Percentiles rank a stretch among this genome's conserved stretches.
These are phyloP conservation scores for Cataglyphis rosenhaueri DNA, from an alignment of 2,888 invertebrate genomes.

Conservation along the genomic window DNA sequence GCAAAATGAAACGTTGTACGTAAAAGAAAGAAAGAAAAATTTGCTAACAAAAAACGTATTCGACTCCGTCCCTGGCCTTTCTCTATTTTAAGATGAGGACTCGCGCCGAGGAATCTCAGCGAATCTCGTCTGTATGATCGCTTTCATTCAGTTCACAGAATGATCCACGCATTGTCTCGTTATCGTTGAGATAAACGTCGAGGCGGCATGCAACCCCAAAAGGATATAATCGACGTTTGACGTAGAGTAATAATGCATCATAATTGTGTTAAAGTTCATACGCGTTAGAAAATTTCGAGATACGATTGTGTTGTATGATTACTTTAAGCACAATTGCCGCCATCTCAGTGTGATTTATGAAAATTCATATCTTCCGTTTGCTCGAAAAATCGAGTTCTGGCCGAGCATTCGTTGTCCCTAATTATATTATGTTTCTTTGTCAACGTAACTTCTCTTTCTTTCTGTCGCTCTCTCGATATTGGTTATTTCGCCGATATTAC, in stretches of 20 bases:
- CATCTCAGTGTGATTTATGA: background rate
- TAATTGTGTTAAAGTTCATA: background rate
- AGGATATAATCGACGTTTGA: background rate
- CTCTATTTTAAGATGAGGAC: conserved; percentile 50
- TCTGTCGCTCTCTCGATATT: background rate
- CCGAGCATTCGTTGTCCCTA: conserved; percentile 29
- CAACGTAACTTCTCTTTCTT: background rate
- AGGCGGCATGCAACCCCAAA: background rate
- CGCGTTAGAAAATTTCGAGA: background rate
- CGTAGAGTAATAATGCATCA: background rate
- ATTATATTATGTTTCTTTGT: background rate
- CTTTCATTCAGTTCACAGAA: conserved; percentile 43
- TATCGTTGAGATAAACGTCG: conserved; percentile 23
- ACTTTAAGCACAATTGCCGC: background rate
- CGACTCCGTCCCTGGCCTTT: conserved; percentile 34
- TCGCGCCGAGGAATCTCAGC: conserved; percentile 24
- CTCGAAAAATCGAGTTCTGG: conserved; percentile 34
- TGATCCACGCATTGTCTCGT: conserved; percentile 2
- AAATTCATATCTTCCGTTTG: conserved; percentile 8
- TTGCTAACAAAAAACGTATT: background rate
- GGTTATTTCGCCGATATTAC: conserved; percentile 4
- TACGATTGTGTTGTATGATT: background rate
- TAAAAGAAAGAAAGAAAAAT: background rate
- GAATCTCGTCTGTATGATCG: conserved; percentile 26
- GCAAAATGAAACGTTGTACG: background rate